These are phyloP conservation scores for Microctonus aethiopoides DNA, from an alignment of 2,888 invertebrate genomes.

Conservation along the genomic window DNA sequence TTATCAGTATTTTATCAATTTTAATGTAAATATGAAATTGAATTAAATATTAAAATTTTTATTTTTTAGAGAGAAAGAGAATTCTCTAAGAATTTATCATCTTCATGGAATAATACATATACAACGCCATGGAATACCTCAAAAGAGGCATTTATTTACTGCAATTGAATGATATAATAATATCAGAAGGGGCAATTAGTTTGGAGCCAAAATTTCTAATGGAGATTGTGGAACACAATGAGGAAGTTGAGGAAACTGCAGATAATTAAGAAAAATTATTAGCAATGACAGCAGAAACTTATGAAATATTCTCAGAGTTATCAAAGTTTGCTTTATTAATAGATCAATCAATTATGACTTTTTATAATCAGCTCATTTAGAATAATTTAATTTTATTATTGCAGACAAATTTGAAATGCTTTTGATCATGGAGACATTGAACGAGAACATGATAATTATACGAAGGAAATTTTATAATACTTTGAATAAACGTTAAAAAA, in stretches of 20 bases:
- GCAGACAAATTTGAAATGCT: constrained; percentile 71
- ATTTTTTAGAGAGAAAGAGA: constrained; percentile 78
- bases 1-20: no score
- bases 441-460: constrained; percentile 75
- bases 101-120: constrained; percentile 91
- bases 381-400: constrained; percentile 2
- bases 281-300: constrained; percentile 72
- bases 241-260: constrained; percentile 79
- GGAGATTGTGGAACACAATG: constrained; percentile 91
- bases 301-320: constrained; percentile 69
- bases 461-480: constrained; percentile 88
- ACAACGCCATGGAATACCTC: constrained; percentile 81
- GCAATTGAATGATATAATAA: constrained; percentile 73
- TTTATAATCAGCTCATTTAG: not conserved
- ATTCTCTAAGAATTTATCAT: constrained; percentile 86
- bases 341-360: not conserved
- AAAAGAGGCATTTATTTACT: constrained; percentile 87
- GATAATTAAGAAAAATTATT: constrained; percentile 71
- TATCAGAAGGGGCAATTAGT: constrained; percentile 75
- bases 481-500: constrained; percentile 81
- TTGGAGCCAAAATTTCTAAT: constrained; percentile 78
- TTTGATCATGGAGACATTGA: constrained; percentile 75
- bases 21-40: constrained; percentile 7
- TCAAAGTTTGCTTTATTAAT: constrained; percentile 62
- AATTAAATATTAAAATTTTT: constrained; percentile 49